phyloP scores from a whole-genome alignment of 2,797 vertebrate genomes.

The Nasua narica region DNA sequence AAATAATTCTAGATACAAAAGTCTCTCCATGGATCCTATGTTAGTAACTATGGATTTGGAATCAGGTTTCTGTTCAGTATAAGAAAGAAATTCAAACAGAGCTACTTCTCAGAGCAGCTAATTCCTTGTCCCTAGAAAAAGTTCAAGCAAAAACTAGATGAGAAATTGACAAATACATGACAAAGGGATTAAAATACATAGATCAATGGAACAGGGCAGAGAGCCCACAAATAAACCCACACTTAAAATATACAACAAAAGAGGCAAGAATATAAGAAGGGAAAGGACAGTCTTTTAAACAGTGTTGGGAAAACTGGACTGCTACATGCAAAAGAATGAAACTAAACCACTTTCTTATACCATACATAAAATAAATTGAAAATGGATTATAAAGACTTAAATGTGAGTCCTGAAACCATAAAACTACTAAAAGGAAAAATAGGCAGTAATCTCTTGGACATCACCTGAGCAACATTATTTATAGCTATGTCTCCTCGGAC shows the following conservation, averaged over 20 bases:
- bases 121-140: neutral
- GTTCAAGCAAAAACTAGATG: neutral
- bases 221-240: neutral
- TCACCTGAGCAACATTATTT: neutral
- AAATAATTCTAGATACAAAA: neutral
- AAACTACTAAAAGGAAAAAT: neutral
- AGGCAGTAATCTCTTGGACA: neutral
- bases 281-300: neutral
- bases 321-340: neutral
- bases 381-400: neutral
- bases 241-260: neutral
- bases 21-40: neutral
- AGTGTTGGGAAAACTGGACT: neutral
- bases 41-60: neutral
- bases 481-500: neutral
- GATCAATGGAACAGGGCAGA: neutral
- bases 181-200: neutral
- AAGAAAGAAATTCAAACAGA: neutral
- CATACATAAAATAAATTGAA: neutral
- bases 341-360: neutral
- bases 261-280: neutral
- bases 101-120: neutral
- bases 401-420: neutral
- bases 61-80: neutral
- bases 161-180: neutral